A percentile compares a stretch with the other conserved stretches of the same genome.
phyloP scores from a whole-genome alignment of 30 jellyfish, hydroid and myxozoan genomes.

The Euphysa ruthae region DNA sequence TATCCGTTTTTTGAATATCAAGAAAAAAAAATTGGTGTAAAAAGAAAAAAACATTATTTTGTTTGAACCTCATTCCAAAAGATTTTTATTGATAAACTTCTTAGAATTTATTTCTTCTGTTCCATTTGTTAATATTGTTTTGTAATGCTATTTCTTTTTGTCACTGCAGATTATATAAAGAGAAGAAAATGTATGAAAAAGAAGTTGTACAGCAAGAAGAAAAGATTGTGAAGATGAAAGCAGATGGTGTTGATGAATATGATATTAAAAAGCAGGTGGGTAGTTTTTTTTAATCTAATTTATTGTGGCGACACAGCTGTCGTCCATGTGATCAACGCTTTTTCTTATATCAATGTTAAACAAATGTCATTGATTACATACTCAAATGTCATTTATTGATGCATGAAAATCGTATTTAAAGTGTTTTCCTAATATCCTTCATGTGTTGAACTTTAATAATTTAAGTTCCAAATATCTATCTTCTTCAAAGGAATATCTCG shows the following conservation, averaged over 20 bases:
- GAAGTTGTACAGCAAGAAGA: conserved; percentile 75
- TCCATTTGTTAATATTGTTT: no score
- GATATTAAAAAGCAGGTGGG: conserved; percentile 72
- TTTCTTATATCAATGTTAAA: no score
- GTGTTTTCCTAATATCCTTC: no score
- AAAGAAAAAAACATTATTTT: neutral
- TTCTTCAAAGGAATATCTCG: no score
- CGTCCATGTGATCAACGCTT: no score
- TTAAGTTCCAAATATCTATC: no score
- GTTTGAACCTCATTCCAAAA: no score
- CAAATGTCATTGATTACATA: neutral
- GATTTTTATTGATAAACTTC: neutral
- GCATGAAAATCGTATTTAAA: no score
- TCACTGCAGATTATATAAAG: conserved; percentile 51
- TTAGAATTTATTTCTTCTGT: neutral
- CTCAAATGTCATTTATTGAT: neutral
- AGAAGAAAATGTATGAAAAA: conserved; percentile 64
- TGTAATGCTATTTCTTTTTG: neutral
- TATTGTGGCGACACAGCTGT: neutral
- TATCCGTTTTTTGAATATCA: no score
- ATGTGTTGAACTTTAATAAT: no score
- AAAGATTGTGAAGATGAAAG: conserved; percentile 70
- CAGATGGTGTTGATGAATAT: conserved; percentile 72
- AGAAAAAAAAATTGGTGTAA: no score
- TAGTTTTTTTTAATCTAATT: neutral